Conservation (phyloP, 2,888 invertebrate species). For the Amphipoea oculea region DNA sequence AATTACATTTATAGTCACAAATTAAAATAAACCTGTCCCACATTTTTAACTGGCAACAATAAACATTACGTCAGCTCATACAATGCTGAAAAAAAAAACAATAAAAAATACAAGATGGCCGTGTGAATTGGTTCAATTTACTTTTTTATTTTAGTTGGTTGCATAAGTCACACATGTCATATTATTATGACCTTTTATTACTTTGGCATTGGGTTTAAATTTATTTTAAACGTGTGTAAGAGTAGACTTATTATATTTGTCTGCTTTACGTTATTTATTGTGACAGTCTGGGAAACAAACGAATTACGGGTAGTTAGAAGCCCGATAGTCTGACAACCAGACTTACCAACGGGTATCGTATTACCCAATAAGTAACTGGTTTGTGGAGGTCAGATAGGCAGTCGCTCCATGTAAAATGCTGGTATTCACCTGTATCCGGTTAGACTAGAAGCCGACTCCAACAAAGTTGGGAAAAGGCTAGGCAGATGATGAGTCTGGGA, state of each 20-base stretch:
- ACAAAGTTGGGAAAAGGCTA: no score
- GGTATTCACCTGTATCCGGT: no score
- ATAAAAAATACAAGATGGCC: conserved; percentile 38
- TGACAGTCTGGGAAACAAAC: conserved; percentile 4
- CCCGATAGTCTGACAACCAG: no score
- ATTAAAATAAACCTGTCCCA: conserved; percentile 15
- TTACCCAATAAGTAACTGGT: no score
- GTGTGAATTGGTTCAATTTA: conserved; percentile 54
- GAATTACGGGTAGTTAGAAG: no score
- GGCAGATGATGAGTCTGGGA: background rate
- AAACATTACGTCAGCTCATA: conserved; percentile 9
- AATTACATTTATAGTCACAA: background rate
- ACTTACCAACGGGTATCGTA: no score
- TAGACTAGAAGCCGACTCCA: no score
- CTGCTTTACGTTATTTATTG: background rate
- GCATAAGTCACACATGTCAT: conserved; percentile 25
- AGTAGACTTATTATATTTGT: background rate
- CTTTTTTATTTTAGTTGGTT: conserved; percentile 35
- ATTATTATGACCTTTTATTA: conserved; percentile 32
- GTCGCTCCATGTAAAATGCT: no score
- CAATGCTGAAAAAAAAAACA: conserved; percentile 18
- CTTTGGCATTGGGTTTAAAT: conserved; percentile 32
- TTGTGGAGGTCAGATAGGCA: no score
- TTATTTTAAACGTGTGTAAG: conserved; percentile 2
- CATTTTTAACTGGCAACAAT: conserved; percentile 30